These are phyloP conservation scores for Mythimna ferrago DNA, from an alignment of 2,888 invertebrate genomes.

Conservation along the genomic window DNA sequence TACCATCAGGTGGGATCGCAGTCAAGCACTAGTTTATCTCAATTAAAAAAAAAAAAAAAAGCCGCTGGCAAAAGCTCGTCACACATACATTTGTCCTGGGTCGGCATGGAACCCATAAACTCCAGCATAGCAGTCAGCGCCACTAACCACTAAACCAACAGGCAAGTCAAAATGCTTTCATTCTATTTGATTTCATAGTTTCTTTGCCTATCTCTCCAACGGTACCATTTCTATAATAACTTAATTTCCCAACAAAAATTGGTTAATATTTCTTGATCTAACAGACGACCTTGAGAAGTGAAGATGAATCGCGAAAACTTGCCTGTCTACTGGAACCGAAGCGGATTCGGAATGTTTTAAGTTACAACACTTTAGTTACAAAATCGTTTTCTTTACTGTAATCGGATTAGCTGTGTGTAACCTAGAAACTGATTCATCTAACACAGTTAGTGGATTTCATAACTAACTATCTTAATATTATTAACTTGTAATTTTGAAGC, in stretches of 20 bases:
- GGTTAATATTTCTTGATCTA: background rate
- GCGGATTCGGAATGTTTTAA: slow-evolving; percentile 8
- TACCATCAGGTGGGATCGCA: too few relatives aligned
- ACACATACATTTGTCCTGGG: too few relatives aligned
- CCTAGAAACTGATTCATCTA: slow-evolving; percentile 15
- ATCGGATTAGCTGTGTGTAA: background rate
- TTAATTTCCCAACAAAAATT: background rate
- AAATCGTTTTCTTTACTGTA: slow-evolving; percentile 17
- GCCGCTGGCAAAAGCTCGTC: too few relatives aligned
- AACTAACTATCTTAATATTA: too few relatives aligned
- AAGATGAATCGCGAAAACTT: slow-evolving; percentile 13
- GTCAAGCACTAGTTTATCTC: too few relatives aligned
- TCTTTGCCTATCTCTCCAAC: background rate
- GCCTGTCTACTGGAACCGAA: background rate
- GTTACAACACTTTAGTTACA: slow-evolving; percentile 32
- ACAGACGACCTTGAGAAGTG: slow-evolving; percentile 22
- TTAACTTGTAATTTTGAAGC: too few relatives aligned
- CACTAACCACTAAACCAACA: too few relatives aligned
- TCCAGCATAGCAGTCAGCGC: too few relatives aligned
- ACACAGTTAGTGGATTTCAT: background rate
- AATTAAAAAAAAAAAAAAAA: too few relatives aligned
- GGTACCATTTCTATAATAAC: background rate
- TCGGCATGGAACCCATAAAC: too few relatives aligned
- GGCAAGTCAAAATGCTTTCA: too few relatives aligned
- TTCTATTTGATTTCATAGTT: background rate